A percentile compares a stretch with the other conserved stretches of the same genome.
Conservation (phyloP, 2,113 vertebrate genomes). For the Aythya baeri region DNA sequence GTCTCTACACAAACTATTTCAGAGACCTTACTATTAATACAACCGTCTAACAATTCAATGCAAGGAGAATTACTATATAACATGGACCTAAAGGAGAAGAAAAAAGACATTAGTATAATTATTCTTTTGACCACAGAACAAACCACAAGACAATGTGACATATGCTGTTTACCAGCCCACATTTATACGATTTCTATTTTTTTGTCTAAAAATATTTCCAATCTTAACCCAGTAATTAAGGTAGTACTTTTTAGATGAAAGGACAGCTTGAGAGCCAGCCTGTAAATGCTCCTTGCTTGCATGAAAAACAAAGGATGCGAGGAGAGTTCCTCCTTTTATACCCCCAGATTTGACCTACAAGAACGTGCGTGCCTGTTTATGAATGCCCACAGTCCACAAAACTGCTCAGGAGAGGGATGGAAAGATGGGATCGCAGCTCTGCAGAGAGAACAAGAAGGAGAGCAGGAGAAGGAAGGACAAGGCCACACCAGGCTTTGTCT, state of each 20-base stretch:
- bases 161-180: neutral
- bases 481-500: neutral
- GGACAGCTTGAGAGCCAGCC: neutral
- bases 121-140: neutral
- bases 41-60: neutral
- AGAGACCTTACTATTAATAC: neutral
- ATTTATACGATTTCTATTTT: neutral
- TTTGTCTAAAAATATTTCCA: constrained; percentile 20
- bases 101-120: neutral
- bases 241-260: neutral
- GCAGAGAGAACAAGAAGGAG: neutral
- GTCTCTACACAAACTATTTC: neutral
- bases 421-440: rapidly evolving
- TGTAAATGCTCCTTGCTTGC: neutral
- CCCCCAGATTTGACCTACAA: rapidly evolving
- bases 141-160: neutral
- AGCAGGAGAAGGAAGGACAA: neutral
- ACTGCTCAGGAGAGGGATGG: neutral
- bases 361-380: neutral
- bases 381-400: neutral
- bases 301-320: neutral
- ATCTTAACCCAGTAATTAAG: constrained; percentile 24
- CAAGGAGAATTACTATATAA: neutral
- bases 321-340: neutral
- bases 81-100: neutral